Conservation (phyloP, 2,797 vertebrate genomes). For the Ateles fusciceps region DNA sequence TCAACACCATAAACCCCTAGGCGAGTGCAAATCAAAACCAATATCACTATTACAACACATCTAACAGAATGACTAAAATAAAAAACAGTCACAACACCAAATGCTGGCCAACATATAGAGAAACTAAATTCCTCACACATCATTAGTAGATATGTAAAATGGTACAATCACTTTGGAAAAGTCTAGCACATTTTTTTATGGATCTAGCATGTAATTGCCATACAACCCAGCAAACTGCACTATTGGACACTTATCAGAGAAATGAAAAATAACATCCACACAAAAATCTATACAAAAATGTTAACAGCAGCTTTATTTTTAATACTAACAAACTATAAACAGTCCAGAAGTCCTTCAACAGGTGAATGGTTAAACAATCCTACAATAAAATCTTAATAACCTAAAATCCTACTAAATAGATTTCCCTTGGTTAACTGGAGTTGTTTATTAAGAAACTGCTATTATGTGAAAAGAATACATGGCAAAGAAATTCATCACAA, state of each 20-base stretch:
- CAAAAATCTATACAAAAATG: neutral
- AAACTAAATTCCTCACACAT: neutral
- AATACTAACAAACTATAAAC: neutral
- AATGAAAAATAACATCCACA: neutral
- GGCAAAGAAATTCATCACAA: constrained; percentile 23
- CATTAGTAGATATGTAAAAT: neutral
- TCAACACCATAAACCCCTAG: neutral
- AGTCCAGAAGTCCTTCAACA: neutral
- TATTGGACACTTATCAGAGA: neutral
- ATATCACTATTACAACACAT: neutral
- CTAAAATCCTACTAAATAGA: neutral
- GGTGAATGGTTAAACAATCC: neutral
- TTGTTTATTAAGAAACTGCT: neutral
- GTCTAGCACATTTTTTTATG: neutral
- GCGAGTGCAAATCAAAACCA: constrained; percentile 26
- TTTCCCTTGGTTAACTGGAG: neutral
- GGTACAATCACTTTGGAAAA: neutral
- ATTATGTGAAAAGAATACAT: neutral
- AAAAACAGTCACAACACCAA: neutral
- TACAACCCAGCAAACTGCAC: neutral
- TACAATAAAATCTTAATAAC: constrained; percentile 4
- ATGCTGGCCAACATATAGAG: neutral
- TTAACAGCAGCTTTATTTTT: neutral
- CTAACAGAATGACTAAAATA: neutral
- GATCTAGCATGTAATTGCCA: neutral